Percentiles rank a stretch among this genome's conserved stretches.
phyloP scores from a whole-genome alignment of 2,113 vertebrate genomes.

The Xenopus borealis region DNA sequence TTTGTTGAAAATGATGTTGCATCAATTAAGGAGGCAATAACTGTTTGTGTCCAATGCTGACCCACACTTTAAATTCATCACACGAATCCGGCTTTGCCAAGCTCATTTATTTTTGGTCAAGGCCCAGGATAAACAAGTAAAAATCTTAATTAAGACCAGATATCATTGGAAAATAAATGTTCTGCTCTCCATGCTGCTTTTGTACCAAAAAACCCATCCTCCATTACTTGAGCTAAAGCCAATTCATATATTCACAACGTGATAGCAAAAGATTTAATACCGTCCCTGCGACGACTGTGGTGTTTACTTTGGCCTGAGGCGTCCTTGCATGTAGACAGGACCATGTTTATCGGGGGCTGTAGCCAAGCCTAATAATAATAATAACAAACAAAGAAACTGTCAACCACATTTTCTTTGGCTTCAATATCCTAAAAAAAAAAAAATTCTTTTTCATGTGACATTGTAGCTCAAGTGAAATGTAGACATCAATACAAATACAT shows the following conservation, averaged over 20 bases:
- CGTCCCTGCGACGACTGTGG: background rate
- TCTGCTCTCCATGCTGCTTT: constrained; percentile 12
- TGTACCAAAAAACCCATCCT: constrained; percentile 6
- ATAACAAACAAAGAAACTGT: too few species aligned
- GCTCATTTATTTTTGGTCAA: constrained; percentile 31
- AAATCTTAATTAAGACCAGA: constrained; percentile 44
- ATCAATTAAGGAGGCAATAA: too few species aligned
- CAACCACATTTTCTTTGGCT: too few species aligned
- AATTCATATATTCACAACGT: constrained; percentile 29
- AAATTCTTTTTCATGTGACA: too few species aligned
- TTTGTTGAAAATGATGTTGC: too few species aligned
- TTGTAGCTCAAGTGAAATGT: too few species aligned
- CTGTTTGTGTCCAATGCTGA: too few species aligned
- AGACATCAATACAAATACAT: too few species aligned
- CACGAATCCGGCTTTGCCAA: constrained; percentile 7
- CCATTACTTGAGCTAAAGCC: constrained; percentile 34
- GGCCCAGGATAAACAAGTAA: constrained; percentile 32
- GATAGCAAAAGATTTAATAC: constrained; percentile 25
- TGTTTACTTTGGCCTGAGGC: background rate
- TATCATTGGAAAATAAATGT: constrained; percentile 39
- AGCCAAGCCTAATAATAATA: too few species aligned
- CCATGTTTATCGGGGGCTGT: constrained; percentile 1
- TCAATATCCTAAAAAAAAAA: too few species aligned
- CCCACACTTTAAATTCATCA: too few species aligned
- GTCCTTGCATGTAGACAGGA: background rate